These are phyloP conservation scores for Episyrphus balteatus DNA, from an alignment of 1,140 invertebrate species.

Conservation along the genomic window DNA sequence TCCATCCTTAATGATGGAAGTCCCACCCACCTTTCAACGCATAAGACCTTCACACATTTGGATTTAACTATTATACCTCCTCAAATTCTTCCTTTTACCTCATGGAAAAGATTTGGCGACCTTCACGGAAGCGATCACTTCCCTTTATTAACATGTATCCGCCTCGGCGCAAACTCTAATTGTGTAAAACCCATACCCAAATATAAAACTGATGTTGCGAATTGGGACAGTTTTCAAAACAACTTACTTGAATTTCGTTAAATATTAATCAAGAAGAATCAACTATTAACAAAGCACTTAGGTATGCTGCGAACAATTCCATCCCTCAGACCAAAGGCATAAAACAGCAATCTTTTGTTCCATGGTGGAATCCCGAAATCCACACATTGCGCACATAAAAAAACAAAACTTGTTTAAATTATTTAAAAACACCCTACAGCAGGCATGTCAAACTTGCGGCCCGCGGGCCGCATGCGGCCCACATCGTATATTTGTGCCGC, in stretches of 20 bases:
- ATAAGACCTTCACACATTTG: no score
- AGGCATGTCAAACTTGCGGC: no score
- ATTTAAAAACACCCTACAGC: constrained; percentile 1
- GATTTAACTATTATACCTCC: no score
- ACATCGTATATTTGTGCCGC: no score
- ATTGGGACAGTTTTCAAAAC: neutral
- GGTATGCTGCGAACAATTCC: neutral
- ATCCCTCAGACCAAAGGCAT: constrained; percentile 2
- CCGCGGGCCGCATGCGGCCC: no score
- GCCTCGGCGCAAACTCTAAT: no score
- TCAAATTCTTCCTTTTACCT: no score
- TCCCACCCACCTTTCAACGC: no score
- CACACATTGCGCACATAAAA: neutral
- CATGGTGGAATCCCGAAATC: constrained; percentile 1
- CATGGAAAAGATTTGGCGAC: no score
- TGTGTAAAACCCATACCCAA: no score
- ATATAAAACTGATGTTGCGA: neutral
- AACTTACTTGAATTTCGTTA: neutral
- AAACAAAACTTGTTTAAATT: constrained; percentile 5
- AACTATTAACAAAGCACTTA: neutral
- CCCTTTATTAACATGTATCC: neutral
- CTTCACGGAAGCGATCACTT: constrained; percentile 1
- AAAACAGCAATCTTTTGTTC: neutral
- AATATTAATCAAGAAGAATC: constrained; percentile 1
- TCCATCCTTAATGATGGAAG: no score